Percentiles rank a stretch among this genome's conserved stretches.
Evolutionary conservation across 2,888 invertebrate species (phyloP).

Genomic region (Tinea pellionella): DNA sequence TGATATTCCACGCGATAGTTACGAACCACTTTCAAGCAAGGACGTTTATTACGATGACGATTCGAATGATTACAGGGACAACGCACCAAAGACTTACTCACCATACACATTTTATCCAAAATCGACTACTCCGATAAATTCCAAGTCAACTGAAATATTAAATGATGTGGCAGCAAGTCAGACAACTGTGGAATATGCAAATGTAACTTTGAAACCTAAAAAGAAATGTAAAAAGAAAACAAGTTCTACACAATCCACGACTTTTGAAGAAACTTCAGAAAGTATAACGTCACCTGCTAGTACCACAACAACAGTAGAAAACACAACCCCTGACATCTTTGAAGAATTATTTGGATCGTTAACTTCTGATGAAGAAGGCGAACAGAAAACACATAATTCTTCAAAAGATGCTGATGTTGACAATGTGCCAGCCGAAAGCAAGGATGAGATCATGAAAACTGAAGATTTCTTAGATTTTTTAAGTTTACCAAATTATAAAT

Average conservation of each 20-base stretch:
- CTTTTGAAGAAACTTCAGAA: constrained; percentile 24
- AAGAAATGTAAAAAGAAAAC: constrained; percentile 56
- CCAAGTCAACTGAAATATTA: constrained; percentile 25
- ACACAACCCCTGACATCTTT: constrained; percentile 35
- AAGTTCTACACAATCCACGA: constrained; percentile 26
- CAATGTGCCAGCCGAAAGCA: constrained; percentile 19
- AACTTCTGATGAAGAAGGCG: constrained; percentile 29
- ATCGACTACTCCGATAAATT: constrained; percentile 23
- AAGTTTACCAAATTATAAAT: background rate
- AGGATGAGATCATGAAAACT: constrained; percentile 19
- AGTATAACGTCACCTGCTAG: constrained; percentile 23
- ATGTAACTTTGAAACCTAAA: constrained; percentile 38
- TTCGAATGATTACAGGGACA: constrained; percentile 12
- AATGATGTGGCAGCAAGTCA: constrained; percentile 30
- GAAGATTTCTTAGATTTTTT: background rate
- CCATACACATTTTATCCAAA: constrained; percentile 41
- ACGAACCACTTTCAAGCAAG: background rate
- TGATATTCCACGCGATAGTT: background rate
- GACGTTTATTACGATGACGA: background rate
- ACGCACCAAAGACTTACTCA: constrained; percentile 35
- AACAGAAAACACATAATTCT: constrained; percentile 13
- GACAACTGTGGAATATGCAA: constrained; percentile 25
- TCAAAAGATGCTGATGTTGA: constrained; percentile 16
- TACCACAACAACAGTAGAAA: constrained; percentile 26
- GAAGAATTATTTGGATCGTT: constrained; percentile 42